These are phyloP conservation scores for Luperina testacea DNA, from an alignment of 2,888 invertebrate species.

Conservation along the genomic window DNA sequence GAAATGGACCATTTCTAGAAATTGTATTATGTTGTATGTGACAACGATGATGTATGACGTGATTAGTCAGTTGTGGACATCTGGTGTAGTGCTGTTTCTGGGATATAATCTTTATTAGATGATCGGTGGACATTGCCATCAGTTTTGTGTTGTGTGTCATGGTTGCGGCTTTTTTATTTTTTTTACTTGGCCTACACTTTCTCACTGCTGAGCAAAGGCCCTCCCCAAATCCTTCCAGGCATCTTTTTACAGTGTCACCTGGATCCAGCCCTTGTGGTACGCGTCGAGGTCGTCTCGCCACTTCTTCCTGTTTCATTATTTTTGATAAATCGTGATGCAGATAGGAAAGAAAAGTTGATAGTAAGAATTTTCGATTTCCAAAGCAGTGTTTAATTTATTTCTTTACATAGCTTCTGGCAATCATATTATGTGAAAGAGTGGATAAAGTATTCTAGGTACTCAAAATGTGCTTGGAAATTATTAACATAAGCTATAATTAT, in stretches of 20 bases:
- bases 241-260: not conserved
- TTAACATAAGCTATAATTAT: not conserved
- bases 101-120: not conserved
- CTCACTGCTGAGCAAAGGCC: no score
- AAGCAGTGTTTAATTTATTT: not conserved
- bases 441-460: not conserved
- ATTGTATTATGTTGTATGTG: constrained; percentile 55
- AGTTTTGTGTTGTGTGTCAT: not conserved
- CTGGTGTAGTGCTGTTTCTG: not conserved
- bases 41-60: constrained; percentile 28
- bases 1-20: constrained; percentile 48
- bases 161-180: not conserved
- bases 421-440: not conserved
- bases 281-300: not conserved
- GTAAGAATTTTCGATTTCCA: not conserved
- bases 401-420: not conserved
- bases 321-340: not conserved
- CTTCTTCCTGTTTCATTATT: not conserved
- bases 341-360: not conserved
- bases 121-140: not conserved
- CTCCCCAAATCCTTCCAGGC: no score
- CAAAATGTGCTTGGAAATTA: not conserved
- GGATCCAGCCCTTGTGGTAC: not conserved
- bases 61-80: constrained; percentile 18
- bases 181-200: not conserved